phyloP scores from a whole-genome alignment of 2,888 invertebrate genomes.

The Uloborus plumipes region DNA sequence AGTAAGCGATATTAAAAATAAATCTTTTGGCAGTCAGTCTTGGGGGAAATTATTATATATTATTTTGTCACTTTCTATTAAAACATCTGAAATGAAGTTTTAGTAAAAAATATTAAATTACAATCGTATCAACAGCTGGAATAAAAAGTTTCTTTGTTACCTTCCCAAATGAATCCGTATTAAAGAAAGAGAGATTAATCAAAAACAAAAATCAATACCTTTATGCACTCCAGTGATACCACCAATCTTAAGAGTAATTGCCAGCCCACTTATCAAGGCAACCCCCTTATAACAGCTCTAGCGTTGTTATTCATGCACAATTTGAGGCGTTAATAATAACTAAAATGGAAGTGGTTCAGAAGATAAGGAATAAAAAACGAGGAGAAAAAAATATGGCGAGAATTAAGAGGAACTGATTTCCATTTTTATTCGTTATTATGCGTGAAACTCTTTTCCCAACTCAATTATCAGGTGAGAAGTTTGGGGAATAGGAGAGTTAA shows the following conservation, averaged over 20 bases:
- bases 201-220: conserved; percentile 20
- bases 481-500: neutral
- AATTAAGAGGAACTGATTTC: conserved; percentile 39
- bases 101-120: too few species aligned
- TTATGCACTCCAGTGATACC: conserved; percentile 17
- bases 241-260: conserved; percentile 44
- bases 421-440: conserved; percentile 46
- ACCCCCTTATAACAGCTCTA: neutral
- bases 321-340: conserved; percentile 33
- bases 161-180: conserved; percentile 6
- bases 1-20: too few species aligned
- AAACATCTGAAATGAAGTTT: too few species aligned
- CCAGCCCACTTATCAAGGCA: neutral
- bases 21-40: too few species aligned
- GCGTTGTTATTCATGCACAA: conserved; percentile 28
- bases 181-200: conserved; percentile 24
- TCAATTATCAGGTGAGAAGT: conserved; percentile 26
- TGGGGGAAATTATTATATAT: too few species aligned
- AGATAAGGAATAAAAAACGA: conserved; percentile 5
- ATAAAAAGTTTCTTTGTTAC: neutral
- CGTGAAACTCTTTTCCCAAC: conserved; percentile 27
- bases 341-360: conserved; percentile 4
- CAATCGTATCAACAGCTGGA: neutral
- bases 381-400: conserved; percentile 2
- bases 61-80: too few species aligned